Evolutionary conservation across 2,888 invertebrate genomes (phyloP).

Genomic region (Trisateles emortualis): DNA sequence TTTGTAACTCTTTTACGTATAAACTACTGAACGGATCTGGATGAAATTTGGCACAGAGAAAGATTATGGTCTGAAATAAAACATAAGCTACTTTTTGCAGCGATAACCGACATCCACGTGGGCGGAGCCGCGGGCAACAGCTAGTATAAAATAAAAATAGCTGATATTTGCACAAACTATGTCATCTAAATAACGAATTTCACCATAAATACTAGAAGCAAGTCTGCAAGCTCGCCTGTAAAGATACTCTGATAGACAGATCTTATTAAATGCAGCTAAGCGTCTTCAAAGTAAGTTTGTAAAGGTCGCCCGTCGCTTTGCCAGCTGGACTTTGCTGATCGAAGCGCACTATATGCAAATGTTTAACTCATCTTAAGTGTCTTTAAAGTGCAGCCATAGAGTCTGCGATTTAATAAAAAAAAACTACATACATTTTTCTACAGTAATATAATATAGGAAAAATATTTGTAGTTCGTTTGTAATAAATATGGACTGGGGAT

Average conservation of each 20-base stretch:
- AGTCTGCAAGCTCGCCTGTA: not conserved
- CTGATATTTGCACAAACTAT: too few relatives aligned
- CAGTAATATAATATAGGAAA: not conserved
- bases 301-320: constrained; percentile 5
- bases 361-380: constrained; percentile 15
- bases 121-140: too few relatives aligned
- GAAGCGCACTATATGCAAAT: constrained; percentile 21
- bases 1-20: too few relatives aligned
- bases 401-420: not conserved
- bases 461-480: too few relatives aligned
- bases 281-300: constrained; percentile 6
- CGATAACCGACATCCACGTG: too few relatives aligned
- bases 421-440: not conserved
- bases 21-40: too few relatives aligned
- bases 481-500: too few relatives aligned
- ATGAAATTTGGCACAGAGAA: too few relatives aligned
- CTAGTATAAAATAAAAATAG: too few relatives aligned
- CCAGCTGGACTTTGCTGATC: constrained; percentile 17
- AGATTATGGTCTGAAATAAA: too few relatives aligned
- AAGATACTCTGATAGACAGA: not conserved
- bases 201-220: not conserved
- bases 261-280: constrained; percentile 1
- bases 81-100: too few relatives aligned
- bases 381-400: constrained; percentile 15
- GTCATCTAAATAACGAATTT: too few relatives aligned